Conservation (phyloP, 2,113 vertebrate species). For the Entelurus aequoreus region DNA sequence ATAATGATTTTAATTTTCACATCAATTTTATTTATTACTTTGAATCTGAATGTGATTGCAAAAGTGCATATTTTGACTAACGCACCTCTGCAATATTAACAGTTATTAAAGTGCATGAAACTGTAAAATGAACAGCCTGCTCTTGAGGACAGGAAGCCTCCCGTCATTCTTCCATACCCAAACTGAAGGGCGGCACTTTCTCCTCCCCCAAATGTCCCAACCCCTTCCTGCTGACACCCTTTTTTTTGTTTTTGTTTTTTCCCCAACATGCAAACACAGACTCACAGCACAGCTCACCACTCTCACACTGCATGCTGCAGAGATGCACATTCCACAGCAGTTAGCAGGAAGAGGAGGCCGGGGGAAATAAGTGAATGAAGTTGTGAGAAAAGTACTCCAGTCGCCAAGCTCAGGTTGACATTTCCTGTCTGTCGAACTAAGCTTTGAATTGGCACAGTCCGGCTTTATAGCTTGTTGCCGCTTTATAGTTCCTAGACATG, state of each 20-base stretch:
- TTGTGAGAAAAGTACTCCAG: background rate
- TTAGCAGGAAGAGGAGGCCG: constrained; percentile 17
- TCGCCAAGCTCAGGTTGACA: constrained; percentile 26
- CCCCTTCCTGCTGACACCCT: constrained; percentile 8
- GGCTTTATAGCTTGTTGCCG: constrained; percentile 8
- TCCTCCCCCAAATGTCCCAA: constrained; percentile 3
- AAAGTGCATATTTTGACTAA: too few relatives aligned
- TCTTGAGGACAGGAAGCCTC: constrained; percentile 2
- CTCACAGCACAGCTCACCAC: constrained; percentile 44
- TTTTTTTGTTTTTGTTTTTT: background rate
- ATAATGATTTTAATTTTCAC: too few relatives aligned
- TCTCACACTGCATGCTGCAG: constrained; percentile 47
- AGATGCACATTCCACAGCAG: constrained; percentile 51
- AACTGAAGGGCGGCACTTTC: constrained; percentile 9
- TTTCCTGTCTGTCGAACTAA: constrained; percentile 36
- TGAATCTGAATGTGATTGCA: too few relatives aligned
- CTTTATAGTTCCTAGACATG: constrained; percentile 31
- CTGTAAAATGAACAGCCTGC: constrained; percentile 9
- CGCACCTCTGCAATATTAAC: too few relatives aligned
- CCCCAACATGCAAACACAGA: constrained; percentile 40
- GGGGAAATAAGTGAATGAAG: constrained; percentile 41
- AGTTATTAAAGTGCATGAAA: too few relatives aligned
- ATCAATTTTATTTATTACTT: too few relatives aligned
- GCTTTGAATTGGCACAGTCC: constrained; percentile 24
- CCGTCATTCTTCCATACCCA: background rate